Evolutionary conservation across 2,797 vertebrate species (phyloP), one percentile per base, ranked within the genome.

Genomic region (Pipistrellus nathusii): DNA sequence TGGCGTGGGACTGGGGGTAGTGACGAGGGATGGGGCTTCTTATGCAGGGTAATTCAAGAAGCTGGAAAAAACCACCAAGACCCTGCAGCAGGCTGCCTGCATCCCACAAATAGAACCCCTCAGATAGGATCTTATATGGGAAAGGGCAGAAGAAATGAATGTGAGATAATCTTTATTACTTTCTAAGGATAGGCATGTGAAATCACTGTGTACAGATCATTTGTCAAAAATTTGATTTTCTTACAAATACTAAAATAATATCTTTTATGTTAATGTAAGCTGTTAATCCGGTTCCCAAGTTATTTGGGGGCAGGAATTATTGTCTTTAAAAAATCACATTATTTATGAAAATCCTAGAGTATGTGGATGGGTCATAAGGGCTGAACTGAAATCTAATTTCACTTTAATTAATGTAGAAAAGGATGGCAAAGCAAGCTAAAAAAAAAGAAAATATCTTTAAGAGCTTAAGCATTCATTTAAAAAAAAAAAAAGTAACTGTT

Each of bases 301-400:
- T 88, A 59, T 57, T 76, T 78, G 32, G 89, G 32, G 81, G 53
- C 21, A 83, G 59, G 53, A 15, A 84, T 41, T 89, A 10, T 87
- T 85, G 96, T 72, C 80, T 64, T 80, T n/a, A 38, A 64, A 92
- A 92, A 77, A 32, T 90, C 23, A 80, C 10, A 82, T 73, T 85
- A 77, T 51, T 93, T 59, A n/a, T 38, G 41, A 87, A 88, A 91
- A 86, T 20, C 25, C 48, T 30, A 80, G 2, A 35, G 46, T 46
- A 0, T 23, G 38, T 72, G n/a, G 9, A 78, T 86, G 48, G 80
- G 25, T 83, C 32, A 35, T 85, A 64, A 87, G 46, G 46, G 48
- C 57, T 71, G 12, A 83, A 14, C 1, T 87, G 66, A 89, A 94
- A 78, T 85, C 13, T 80, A 87, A 88, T 17, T n/a, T 84, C 68